Percentiles rank a stretch among this genome's conserved stretches.
Conservation (phyloP, 2,888 invertebrate genomes). For the Drosophila dives region DNA sequence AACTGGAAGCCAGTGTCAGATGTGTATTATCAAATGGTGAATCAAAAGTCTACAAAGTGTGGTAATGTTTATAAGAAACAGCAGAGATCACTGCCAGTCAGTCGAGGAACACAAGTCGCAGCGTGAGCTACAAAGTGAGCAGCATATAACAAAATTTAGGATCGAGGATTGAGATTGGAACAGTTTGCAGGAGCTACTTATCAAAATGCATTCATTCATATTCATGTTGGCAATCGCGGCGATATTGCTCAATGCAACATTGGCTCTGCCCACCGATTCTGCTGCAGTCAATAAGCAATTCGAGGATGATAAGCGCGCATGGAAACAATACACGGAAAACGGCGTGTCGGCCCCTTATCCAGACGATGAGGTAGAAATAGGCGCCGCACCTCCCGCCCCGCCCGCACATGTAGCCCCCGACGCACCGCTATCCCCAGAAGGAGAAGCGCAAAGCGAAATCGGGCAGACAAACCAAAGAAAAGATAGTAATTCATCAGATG, state of each 20-base stretch:
- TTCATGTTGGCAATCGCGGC: constrained; percentile 18
- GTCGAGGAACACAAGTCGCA: constrained; percentile 36
- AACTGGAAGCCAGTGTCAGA: constrained; percentile 7
- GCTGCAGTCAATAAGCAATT: constrained; percentile 12
- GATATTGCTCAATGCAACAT: constrained; percentile 20
- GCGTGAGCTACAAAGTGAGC: constrained; percentile 34
- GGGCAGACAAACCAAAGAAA: too few species aligned
- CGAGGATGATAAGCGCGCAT: background rate
- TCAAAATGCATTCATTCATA: constrained; percentile 27
- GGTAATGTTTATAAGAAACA: constrained; percentile 46
- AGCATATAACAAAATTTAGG: background rate
- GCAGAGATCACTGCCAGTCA: constrained; percentile 34
- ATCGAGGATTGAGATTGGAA: background rate
- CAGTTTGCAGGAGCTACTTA: background rate
- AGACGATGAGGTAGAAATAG: too few species aligned
- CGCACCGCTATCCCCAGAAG: too few species aligned
- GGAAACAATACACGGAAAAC: too few species aligned
- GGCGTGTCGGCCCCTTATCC: too few species aligned
- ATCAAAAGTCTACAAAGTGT: constrained; percentile 16
- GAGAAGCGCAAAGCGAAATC: too few species aligned
- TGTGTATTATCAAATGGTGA: constrained; percentile 14
- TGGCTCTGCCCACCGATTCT: constrained; percentile 20
- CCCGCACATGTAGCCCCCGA: background rate
- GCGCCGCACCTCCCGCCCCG: too few species aligned
- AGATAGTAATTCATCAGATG: constrained; percentile 2